phyloP scores from a whole-genome alignment of 2,797 vertebrate species.

The Poeciliopsis infans region DNA sequence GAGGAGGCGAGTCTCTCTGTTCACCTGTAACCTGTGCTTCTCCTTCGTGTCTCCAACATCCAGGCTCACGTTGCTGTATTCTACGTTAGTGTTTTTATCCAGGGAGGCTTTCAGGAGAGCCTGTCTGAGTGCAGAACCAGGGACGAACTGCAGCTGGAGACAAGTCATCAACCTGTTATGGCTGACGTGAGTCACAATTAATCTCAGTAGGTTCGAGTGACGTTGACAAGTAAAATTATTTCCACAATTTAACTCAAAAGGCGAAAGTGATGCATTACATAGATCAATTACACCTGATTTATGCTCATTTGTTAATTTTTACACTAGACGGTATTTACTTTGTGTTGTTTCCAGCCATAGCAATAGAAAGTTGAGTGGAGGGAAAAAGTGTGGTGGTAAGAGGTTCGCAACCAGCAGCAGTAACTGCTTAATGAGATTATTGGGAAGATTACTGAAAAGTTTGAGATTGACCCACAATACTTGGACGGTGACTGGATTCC shows the following conservation, averaged over 20 bases:
- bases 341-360: background rate
- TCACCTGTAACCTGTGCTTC: background rate
- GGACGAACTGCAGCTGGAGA: slow-evolving; percentile 87
- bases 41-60: slow-evolving; percentile 13
- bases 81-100: slow-evolving; percentile 91
- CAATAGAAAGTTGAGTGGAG: background rate
- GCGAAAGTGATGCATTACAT: background rate
- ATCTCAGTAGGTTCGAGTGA: background rate
- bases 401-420: background rate
- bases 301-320: background rate
- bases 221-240: background rate
- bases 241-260: background rate
- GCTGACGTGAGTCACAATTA: slow-evolving; percentile 86
- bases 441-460: background rate
- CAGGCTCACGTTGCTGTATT: slow-evolving; percentile 92
- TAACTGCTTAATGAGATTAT: background rate
- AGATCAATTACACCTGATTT: background rate
- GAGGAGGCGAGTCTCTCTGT: background rate
- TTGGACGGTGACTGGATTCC: background rate
- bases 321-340: background rate
- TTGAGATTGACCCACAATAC: background rate
- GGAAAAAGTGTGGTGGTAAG: background rate
- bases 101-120: slow-evolving; percentile 95
- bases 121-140: slow-evolving; percentile 86
- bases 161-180: slow-evolving; percentile 93